Evolutionary conservation across 2,113 vertebrate genomes (phyloP).

Genomic region (Amblyopsis rosae): DNA sequence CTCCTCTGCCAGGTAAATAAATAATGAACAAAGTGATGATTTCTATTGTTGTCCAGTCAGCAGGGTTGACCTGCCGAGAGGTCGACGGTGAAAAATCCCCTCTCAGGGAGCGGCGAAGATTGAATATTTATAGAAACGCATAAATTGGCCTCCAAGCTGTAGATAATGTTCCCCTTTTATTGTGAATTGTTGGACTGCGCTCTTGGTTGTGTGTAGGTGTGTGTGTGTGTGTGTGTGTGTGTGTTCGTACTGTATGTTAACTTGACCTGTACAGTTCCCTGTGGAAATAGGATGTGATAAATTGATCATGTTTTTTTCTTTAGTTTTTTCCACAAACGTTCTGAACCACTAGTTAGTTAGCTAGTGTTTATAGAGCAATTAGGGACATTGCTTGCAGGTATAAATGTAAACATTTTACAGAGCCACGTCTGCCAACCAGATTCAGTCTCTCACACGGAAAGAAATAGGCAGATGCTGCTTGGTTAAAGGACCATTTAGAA

Average conservation of each 20-base stretch:
- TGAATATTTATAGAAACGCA: constrained; percentile 47
- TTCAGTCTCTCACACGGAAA: background rate
- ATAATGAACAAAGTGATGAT: constrained; percentile 71
- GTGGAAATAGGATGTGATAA: background rate
- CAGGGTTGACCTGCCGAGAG: constrained; percentile 47
- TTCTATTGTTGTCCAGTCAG: constrained; percentile 68
- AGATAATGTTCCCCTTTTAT: background rate
- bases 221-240: background rate
- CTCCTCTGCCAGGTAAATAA: constrained; percentile 71
- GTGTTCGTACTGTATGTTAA: background rate
- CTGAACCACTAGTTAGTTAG: background rate
- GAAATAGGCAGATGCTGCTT: background rate
- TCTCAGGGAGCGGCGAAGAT: constrained; percentile 24
- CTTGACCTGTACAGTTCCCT: background rate
- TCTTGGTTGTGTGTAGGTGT: constrained; percentile 1
- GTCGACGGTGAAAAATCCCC: constrained; percentile 47
- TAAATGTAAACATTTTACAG: background rate
- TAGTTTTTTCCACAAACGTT: background rate
- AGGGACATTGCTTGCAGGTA: background rate
- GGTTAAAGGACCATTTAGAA: constrained; percentile 4
- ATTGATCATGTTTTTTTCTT: too few relatives aligned
- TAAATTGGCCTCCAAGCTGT: constrained; percentile 27
- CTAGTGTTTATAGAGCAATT: background rate
- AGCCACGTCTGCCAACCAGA: background rate
- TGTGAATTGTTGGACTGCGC: constrained; percentile 5